These are phyloP conservation scores for Campopleginae sp. DNA, from an alignment of 2,888 invertebrate species.

Conservation along the genomic window DNA sequence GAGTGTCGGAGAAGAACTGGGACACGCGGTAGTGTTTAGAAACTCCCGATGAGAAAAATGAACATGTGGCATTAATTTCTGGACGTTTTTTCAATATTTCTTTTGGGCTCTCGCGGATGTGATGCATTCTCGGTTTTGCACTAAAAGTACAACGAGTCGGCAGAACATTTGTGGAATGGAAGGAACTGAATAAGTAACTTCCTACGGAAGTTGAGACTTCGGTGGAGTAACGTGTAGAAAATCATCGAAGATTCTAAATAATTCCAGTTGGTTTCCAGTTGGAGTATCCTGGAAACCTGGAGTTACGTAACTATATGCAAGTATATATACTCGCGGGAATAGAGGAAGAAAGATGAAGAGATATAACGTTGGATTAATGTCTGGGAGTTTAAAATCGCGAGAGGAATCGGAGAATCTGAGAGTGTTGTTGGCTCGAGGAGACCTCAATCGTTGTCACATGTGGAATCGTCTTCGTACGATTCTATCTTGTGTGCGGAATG, in stretches of 20 bases:
- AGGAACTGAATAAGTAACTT: not conserved
- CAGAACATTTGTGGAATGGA: not conserved
- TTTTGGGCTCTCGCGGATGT: not conserved
- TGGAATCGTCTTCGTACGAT: conserved; percentile 24
- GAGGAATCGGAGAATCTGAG: conserved; percentile 56
- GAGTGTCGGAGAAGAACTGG: conserved; percentile 63
- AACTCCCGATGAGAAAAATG: conserved; percentile 53
- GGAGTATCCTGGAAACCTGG: not conserved
- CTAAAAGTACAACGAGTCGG: not conserved
- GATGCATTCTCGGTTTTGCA: not conserved
- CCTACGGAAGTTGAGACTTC: not conserved
- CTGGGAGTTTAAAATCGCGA: conserved; percentile 33
- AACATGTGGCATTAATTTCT: conserved; percentile 34
- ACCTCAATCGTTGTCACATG: conserved; percentile 60
- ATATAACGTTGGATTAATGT: conserved; percentile 23
- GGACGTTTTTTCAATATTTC: conserved; percentile 8
- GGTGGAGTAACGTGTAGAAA: not conserved
- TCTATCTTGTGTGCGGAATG: conserved; percentile 1
- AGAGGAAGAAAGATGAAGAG: conserved; percentile 33
- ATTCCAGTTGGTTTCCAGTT: not conserved
- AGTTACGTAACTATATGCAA: not conserved
- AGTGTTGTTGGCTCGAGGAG: conserved; percentile 24
- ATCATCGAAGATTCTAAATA: not conserved
- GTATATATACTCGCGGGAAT: not conserved
- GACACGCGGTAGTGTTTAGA: conserved; percentile 67